Evolutionary conservation across 1,140 invertebrate species (phyloP).

Genomic region (Teleogryllus occipitalis): DNA sequence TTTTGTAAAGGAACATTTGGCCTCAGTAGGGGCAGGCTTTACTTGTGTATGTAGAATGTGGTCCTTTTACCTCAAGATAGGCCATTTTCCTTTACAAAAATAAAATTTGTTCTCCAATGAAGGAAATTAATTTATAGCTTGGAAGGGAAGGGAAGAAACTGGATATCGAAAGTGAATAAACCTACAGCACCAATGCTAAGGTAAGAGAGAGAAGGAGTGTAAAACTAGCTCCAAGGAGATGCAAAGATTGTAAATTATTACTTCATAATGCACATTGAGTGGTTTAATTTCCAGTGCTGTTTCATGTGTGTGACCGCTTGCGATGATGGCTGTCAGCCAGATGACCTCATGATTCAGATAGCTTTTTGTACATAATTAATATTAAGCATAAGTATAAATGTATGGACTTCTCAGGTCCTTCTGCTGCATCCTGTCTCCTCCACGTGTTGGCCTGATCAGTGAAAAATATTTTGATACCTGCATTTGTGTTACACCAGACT

Average conservation of each 20-base stretch:
- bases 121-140: neutral
- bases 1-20: slow-evolving; percentile 15
- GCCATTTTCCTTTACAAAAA: slow-evolving; percentile 20
- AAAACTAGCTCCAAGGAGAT: neutral
- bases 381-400: slow-evolving; percentile 19
- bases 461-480: slow-evolving; percentile 6
- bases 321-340: neutral
- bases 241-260: slow-evolving; percentile 20
- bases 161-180: neutral
- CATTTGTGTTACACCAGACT: slow-evolving; percentile 4
- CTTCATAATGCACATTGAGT: slow-evolving; percentile 22
- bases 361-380: slow-evolving; percentile 24
- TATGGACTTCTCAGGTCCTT: slow-evolving; percentile 23
- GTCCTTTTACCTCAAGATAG: neutral
- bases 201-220: slow-evolving; percentile 1
- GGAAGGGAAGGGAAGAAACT: neutral
- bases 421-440: slow-evolving; percentile 2
- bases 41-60: slow-evolving; percentile 3
- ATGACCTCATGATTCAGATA: slow-evolving; percentile 20
- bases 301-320: slow-evolving; percentile 21
- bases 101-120: slow-evolving; percentile 7
- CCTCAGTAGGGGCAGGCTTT: neutral
- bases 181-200: neutral
- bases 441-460: neutral
- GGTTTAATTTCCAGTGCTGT: slow-evolving; percentile 23